phyloP scores from a whole-genome alignment of 2,113 vertebrate genomes.

The Calidris pugnax region DNA sequence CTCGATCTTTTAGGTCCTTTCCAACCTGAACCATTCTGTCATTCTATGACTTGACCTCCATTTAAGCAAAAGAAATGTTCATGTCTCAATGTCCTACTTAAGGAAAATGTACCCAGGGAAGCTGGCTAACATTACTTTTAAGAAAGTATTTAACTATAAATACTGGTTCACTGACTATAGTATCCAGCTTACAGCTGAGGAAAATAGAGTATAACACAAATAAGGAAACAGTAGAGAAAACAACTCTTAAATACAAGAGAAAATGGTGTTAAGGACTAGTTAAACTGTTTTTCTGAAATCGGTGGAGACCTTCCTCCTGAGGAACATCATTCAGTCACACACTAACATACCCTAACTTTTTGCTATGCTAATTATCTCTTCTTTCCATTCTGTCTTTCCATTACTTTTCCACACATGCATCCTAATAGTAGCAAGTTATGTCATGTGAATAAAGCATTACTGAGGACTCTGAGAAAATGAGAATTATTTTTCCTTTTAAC shows the following conservation, averaged over 20 bases:
- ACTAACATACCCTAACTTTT: neutral
- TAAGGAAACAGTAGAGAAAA: neutral
- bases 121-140: neutral
- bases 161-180: neutral
- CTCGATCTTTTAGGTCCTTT: no score
- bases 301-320: neutral
- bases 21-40: no score
- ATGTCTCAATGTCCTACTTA: neutral
- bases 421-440: neutral
- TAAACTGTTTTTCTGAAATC: neutral
- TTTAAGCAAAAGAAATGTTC: neutral
- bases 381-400: neutral
- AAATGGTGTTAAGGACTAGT: neutral
- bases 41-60: neutral
- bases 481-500: neutral
- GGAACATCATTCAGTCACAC: neutral
- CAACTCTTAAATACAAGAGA: neutral
- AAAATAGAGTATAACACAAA: neutral
- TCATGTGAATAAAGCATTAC: neutral
- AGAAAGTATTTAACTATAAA: neutral
- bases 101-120: neutral
- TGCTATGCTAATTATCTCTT: neutral
- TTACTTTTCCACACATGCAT: neutral
- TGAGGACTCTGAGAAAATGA: neutral
- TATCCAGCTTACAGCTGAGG: neutral